phyloP scores from a whole-genome alignment of 2,888 invertebrate genomes.

The Entomobrya multifasciata region DNA sequence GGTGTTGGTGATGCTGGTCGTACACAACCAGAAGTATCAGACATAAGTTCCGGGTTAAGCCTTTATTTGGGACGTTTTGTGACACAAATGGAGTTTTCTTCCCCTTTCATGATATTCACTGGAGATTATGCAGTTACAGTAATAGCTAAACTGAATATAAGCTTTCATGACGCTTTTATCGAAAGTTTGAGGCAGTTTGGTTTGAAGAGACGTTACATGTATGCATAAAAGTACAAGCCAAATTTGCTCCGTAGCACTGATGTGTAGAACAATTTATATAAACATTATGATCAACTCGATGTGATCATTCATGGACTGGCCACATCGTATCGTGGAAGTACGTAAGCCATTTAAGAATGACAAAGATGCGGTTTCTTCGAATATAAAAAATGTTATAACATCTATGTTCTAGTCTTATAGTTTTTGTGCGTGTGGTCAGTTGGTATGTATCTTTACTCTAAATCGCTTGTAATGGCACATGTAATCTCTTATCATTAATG shows the following conservation, averaged over 20 bases:
- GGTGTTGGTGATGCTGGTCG: constrained; percentile 11
- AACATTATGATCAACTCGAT: background rate
- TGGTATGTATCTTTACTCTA: constrained; percentile 47
- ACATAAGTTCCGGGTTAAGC: constrained; percentile 69
- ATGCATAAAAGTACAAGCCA: no score
- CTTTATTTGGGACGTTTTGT: constrained; percentile 69
- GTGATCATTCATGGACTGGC: constrained; percentile 55
- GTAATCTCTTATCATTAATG: constrained; percentile 71
- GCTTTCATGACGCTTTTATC: no score
- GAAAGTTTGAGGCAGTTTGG: no score
- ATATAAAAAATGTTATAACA: constrained; percentile 17
- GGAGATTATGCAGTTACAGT: constrained; percentile 61
- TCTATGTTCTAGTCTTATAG: background rate
- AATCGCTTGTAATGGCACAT: constrained; percentile 60
- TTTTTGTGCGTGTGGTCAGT: constrained; percentile 46
- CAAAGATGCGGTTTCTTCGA: constrained; percentile 52
- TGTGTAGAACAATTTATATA: no score
- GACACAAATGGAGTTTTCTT: constrained; percentile 71
- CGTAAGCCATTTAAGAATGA: constrained; percentile 19
- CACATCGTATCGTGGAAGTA: constrained; percentile 45
- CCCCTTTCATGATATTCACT: constrained; percentile 69
- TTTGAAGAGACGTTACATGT: no score
- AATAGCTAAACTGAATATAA: constrained; percentile 25
- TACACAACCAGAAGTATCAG: constrained; percentile 23
- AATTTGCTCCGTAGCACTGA: no score